These are phyloP conservation scores for Arctopsyche grandis DNA, from an alignment of 1,140 invertebrate species.

Conservation along the genomic window DNA sequence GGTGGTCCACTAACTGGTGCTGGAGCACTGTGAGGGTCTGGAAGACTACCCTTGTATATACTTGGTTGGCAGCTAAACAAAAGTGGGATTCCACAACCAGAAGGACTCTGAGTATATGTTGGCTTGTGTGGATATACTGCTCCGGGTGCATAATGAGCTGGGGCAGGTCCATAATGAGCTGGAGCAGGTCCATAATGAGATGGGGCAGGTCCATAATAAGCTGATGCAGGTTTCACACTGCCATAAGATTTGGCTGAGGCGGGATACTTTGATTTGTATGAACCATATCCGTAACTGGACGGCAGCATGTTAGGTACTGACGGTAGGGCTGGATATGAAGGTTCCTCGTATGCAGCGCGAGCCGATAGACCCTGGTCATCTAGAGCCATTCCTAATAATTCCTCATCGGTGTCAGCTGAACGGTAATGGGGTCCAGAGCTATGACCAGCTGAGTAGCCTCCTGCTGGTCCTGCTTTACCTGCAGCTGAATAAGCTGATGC, in stretches of 20 bases:
- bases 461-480: not conserved
- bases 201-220: constrained; percentile 32
- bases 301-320: constrained; percentile 31
- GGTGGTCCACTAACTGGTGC: constrained; percentile 22
- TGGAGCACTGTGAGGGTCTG: constrained; percentile 2
- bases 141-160: not conserved
- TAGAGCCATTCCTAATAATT: not conserved
- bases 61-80: constrained; percentile 44
- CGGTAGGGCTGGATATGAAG: constrained; percentile 37
- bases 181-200: constrained; percentile 33
- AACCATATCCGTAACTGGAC: not conserved
- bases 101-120: not conserved
- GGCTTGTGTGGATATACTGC: constrained; percentile 9
- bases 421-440: constrained; percentile 35
- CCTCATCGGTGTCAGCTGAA: constrained; percentile 24
- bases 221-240: too few relatives aligned
- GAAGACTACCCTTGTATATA: constrained; percentile 10
- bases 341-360: constrained; percentile 42
- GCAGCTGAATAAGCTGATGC: constrained; percentile 12
- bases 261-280: constrained; percentile 15
- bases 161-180: not conserved
- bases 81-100: constrained; percentile 46
- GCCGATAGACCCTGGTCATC: constrained; percentile 5
- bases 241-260: not conserved
- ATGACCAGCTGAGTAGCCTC: not conserved